Evolutionary conservation across 2,888 invertebrate species (phyloP).

Genomic region (Tetragonisca angustula): DNA sequence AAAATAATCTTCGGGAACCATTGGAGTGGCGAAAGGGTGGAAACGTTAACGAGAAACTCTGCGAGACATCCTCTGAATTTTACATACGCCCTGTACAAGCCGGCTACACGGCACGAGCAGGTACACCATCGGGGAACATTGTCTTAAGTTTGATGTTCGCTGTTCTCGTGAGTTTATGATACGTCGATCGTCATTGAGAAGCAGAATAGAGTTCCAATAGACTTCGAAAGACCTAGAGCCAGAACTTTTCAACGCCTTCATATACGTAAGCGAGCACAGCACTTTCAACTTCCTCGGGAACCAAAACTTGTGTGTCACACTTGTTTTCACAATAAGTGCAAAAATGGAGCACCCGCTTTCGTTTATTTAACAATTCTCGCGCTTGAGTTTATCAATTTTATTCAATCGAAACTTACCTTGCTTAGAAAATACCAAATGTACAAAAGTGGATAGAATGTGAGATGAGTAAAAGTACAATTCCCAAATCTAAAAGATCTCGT

Average conservation of each 20-base stretch:
- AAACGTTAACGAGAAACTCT: conserved; percentile 16
- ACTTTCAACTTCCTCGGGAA: background rate
- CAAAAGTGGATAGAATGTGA: no score
- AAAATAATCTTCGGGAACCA: background rate
- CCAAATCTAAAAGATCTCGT: no score
- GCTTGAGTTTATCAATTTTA: no score
- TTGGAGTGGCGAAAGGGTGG: background rate
- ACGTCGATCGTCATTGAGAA: conserved; percentile 1
- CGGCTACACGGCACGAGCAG: background rate
- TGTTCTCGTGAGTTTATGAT: background rate
- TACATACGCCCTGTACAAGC: background rate
- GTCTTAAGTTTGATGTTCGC: conserved; percentile 10
- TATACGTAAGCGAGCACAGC: background rate
- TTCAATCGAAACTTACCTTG: no score
- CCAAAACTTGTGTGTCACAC: no score
- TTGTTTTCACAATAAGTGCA: no score
- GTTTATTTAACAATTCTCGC: no score
- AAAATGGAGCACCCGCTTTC: no score
- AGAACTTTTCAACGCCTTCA: background rate
- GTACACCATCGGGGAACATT: conserved; percentile 2
- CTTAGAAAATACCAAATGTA: no score
- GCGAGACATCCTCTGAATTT: background rate
- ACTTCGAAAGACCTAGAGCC: background rate
- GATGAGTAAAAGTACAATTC: no score
- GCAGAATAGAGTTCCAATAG: background rate